Conservation (phyloP, 2,888 invertebrate species). For the Thereva nobilitata region DNA sequence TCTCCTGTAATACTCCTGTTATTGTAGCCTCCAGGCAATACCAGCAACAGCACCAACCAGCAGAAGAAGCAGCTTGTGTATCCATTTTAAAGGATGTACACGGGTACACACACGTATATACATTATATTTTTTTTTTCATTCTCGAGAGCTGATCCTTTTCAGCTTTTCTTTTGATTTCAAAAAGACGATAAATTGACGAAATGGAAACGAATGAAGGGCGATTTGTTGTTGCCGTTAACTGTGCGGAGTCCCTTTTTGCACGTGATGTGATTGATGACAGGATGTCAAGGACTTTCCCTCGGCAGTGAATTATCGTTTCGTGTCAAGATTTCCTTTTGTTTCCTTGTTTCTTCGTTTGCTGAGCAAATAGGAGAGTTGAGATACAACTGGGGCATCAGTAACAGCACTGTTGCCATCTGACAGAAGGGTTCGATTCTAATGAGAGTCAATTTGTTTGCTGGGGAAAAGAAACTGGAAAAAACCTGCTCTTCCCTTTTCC, state of each 20-base stretch:
- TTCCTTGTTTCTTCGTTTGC: slow-evolving; percentile 35
- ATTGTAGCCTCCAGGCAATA: background rate
- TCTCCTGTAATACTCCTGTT: background rate
- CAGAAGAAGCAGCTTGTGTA: too few relatives aligned
- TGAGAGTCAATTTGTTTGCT: slow-evolving; percentile 35
- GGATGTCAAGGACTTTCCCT: slow-evolving; percentile 37
- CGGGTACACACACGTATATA: background rate
- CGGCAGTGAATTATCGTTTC: slow-evolving; percentile 35
- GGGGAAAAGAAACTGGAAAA: background rate
- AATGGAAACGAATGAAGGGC: slow-evolving; percentile 36
- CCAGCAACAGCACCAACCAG: too few relatives aligned
- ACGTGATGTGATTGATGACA: slow-evolving; percentile 37
- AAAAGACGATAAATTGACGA: slow-evolving; percentile 35
- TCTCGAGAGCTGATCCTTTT: slow-evolving; percentile 23
- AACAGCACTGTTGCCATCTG: slow-evolving; percentile 19
- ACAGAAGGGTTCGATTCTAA: slow-evolving; percentile 35
- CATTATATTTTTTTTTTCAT: background rate
- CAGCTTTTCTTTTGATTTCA: slow-evolving; percentile 30
- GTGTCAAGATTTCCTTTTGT: slow-evolving; percentile 35
- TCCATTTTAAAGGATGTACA: too few relatives aligned
- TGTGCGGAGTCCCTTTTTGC: slow-evolving; percentile 32
- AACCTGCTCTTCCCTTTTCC: too few relatives aligned
- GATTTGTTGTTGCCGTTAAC: slow-evolving; percentile 34
- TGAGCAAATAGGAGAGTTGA: slow-evolving; percentile 29
- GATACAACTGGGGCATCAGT: slow-evolving; percentile 12